These are phyloP conservation scores for Rhamnusium bicolor DNA, from an alignment of 2,888 invertebrate genomes.

Conservation along the genomic window DNA sequence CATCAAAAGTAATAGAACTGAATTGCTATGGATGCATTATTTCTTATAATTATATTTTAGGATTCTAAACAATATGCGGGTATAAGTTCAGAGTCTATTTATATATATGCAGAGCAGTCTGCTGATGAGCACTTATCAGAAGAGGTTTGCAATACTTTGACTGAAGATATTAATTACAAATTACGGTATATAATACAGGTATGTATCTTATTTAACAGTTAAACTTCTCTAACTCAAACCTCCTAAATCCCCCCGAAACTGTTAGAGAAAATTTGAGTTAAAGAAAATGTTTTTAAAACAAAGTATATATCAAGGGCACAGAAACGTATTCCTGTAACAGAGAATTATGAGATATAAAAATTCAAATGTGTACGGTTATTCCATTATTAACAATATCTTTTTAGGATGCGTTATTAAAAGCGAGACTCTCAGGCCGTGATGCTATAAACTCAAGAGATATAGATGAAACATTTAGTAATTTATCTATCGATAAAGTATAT, in stretches of 20 bases:
- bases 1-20: slow-evolving; percentile 58
- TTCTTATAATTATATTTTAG: slow-evolving; percentile 52
- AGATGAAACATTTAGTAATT: slow-evolving; percentile 64
- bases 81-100: slow-evolving; percentile 64
- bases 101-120: slow-evolving; percentile 65
- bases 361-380: not conserved
- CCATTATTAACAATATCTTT: slow-evolving; percentile 41
- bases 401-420: slow-evolving; percentile 66
- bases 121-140: slow-evolving; percentile 63
- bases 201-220: slow-evolving; percentile 48
- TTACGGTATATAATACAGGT: slow-evolving; percentile 67
- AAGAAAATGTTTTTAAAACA: too few relatives aligned
- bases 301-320: too few relatives aligned
- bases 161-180: slow-evolving; percentile 69
- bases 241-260: too few relatives aligned
- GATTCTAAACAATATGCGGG: slow-evolving; percentile 65
- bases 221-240: too few relatives aligned
- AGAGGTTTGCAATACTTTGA: slow-evolving; percentile 63
- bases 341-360: not conserved
- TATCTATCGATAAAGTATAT: slow-evolving; percentile 66
- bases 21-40: not conserved
- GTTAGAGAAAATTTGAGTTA: too few relatives aligned
- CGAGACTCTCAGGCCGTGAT: slow-evolving; percentile 64
- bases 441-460: slow-evolving; percentile 64
- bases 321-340: too few relatives aligned